Evolutionary conservation across 2,888 invertebrate species (phyloP).

Genomic region (Hemithea aestivaria): DNA sequence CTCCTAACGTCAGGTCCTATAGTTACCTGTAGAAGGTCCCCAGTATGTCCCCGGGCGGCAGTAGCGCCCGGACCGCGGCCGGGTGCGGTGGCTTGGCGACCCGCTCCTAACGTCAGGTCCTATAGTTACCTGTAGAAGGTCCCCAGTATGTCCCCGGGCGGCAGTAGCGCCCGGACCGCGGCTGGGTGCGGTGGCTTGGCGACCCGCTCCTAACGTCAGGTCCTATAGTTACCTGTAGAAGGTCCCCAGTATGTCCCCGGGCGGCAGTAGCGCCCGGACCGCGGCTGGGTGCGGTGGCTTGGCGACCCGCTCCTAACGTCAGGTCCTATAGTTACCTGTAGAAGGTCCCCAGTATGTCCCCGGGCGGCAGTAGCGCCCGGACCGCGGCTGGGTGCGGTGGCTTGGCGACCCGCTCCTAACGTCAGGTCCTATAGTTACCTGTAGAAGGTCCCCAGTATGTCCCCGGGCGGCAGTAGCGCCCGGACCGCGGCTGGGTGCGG

Average conservation of each 20-base stretch:
- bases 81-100: constrained; percentile 65
- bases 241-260: constrained; percentile 55
- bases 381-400: constrained; percentile 60
- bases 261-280: constrained; percentile 62
- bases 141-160: constrained; percentile 60
- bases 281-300: constrained; percentile 57
- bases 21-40: too few relatives aligned
- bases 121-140: too few relatives aligned
- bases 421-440: too few relatives aligned
- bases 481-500: constrained; percentile 63
- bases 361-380: constrained; percentile 63
- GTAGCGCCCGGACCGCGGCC: constrained; percentile 61
- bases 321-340: too few relatives aligned
- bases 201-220: constrained; percentile 84
- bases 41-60: constrained; percentile 62
- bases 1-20: too few relatives aligned
- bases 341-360: constrained; percentile 56
- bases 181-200: constrained; percentile 52
- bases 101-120: too few relatives aligned
- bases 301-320: constrained; percentile 81
- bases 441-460: constrained; percentile 55
- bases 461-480: constrained; percentile 64
- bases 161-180: constrained; percentile 61
- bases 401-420: constrained; percentile 79
- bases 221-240: too few relatives aligned